phyloP scores from a whole-genome alignment of 2,113 vertebrate species.

The Cyanoramphus novaezelandiae region DNA sequence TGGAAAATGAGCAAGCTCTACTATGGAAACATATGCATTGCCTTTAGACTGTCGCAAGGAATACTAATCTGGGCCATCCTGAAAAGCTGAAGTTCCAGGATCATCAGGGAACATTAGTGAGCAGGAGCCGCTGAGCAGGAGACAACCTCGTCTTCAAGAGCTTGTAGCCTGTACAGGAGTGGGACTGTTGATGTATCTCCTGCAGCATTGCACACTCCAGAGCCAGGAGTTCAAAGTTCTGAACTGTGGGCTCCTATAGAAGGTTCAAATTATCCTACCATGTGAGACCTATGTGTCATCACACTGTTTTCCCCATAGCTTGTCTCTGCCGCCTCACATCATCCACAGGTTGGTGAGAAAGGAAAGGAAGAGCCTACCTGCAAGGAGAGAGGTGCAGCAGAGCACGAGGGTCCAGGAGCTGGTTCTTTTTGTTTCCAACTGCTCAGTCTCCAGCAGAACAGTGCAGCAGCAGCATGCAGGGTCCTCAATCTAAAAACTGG shows the following conservation, averaged over 20 bases:
- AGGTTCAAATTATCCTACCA: background rate
- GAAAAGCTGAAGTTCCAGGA: background rate
- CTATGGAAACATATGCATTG: background rate
- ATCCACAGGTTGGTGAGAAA: rapidly evolving
- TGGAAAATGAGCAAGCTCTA: background rate
- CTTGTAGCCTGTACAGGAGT: background rate
- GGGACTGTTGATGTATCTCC: background rate
- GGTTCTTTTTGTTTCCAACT: background rate
- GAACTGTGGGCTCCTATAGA: background rate
- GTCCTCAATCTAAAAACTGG: background rate
- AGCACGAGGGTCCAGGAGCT: background rate
- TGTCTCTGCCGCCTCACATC: background rate
- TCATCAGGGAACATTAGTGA: background rate
- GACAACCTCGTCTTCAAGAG: background rate
- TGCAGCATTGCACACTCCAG: background rate
- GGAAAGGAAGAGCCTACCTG: background rate
- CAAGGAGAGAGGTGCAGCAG: background rate
- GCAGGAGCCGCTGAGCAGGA: background rate
- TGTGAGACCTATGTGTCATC: background rate
- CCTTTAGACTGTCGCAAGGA: background rate
- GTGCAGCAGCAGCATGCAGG: background rate
- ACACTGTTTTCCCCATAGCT: background rate
- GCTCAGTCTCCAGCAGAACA: background rate
- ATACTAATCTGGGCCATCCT: background rate
- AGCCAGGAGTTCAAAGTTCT: background rate